phyloP scores from a whole-genome alignment of 1,140 invertebrate species.

The Drosophila chauvacae region DNA sequence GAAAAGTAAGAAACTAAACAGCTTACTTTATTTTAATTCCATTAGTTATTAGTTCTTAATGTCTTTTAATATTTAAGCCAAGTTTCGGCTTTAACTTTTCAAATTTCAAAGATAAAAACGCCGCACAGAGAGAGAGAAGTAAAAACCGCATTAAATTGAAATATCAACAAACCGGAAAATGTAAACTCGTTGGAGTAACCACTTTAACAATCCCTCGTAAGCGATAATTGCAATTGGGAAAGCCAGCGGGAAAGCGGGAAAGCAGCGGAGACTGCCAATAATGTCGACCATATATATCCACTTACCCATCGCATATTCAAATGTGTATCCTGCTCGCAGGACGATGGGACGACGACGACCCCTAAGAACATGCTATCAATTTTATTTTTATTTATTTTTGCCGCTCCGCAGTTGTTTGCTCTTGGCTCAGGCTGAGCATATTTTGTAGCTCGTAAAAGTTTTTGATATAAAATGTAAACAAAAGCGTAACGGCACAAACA shows the following conservation, averaged over 20 bases:
- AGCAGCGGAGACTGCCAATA: slow-evolving; percentile 16
- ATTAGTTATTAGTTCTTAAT: too few species aligned
- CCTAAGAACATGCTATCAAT: slow-evolving; percentile 71
- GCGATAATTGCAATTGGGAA: slow-evolving; percentile 41
- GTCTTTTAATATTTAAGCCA: background rate
- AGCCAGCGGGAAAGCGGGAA: too few species aligned
- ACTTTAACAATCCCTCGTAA: slow-evolving; percentile 36
- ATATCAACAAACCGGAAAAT: slow-evolving; percentile 5
- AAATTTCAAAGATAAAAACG: too few species aligned
- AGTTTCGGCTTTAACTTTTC: background rate
- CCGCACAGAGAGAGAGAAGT: too few species aligned
- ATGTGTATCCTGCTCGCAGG: slow-evolving; percentile 15
- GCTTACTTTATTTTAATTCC: too few species aligned
- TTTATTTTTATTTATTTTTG: slow-evolving; percentile 74
- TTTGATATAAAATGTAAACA: slow-evolving; percentile 81
- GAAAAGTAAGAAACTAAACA: too few species aligned
- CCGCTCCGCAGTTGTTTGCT: slow-evolving; percentile 64
- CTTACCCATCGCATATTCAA: slow-evolving; percentile 19
- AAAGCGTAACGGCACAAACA: slow-evolving; percentile 26
- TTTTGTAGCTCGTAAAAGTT: slow-evolving; percentile 82
- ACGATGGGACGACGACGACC: background rate
- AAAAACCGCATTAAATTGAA: background rate
- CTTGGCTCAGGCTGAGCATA: slow-evolving; percentile 63
- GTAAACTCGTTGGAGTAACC: slow-evolving; percentile 22
- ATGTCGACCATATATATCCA: slow-evolving; percentile 36